A percentile compares a stretch with the other conserved stretches of the same genome.
These are phyloP conservation scores for Carassius gibelio DNA, from an alignment of 2,113 vertebrate species.

Conservation along the genomic window DNA sequence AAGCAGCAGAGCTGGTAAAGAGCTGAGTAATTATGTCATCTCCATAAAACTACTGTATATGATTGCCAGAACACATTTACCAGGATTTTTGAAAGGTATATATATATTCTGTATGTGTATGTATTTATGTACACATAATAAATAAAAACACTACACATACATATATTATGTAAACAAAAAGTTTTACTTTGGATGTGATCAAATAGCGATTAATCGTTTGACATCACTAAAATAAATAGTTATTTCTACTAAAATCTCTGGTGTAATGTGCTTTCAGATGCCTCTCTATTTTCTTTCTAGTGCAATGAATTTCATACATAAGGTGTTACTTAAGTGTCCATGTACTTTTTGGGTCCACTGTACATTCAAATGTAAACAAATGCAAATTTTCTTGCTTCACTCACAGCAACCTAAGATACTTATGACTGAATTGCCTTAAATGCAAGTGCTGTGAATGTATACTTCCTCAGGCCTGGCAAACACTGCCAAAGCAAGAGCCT, in stretches of 20 bases:
- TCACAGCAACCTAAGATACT: not conserved
- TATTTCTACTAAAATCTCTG: not conserved
- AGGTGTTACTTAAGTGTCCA: not conserved
- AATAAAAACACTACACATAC: no score
- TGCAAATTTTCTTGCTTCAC: not conserved
- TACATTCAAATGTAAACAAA: not conserved
- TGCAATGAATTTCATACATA: not conserved
- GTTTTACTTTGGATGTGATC: no score
- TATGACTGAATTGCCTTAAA: not conserved
- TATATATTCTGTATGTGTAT: no score
- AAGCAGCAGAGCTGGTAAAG: no score
- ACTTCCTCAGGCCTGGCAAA: slow-evolving; percentile 17
- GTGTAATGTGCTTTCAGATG: not conserved
- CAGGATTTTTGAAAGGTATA: no score
- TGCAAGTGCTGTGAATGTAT: slow-evolving; percentile 2
- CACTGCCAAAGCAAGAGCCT: not conserved
- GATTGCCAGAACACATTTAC: no score
- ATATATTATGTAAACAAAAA: no score
- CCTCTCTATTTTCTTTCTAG: not conserved
- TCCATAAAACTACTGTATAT: no score
- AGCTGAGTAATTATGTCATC: no score
- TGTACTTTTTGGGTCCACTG: not conserved
- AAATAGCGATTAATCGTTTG: no score
- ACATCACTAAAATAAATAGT: no score
- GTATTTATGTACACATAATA: no score